Evolutionary conservation across 2,113 vertebrate genomes (phyloP).

Genomic region (Aythya baeri): DNA sequence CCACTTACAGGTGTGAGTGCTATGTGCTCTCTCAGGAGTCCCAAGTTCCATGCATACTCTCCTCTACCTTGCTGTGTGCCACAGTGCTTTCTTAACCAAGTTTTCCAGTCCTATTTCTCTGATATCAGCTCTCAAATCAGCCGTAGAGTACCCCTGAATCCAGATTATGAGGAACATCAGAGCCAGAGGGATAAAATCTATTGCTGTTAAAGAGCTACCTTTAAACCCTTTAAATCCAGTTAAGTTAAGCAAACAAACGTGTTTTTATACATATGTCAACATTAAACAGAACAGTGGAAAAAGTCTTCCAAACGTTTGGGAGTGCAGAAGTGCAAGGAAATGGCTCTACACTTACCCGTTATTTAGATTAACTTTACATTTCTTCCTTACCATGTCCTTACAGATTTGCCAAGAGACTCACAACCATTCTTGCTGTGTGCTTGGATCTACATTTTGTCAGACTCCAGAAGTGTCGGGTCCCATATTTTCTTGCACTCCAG

Average conservation of each 20-base stretch:
- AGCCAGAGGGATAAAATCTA: not conserved
- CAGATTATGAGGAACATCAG: not conserved
- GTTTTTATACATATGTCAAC: not conserved
- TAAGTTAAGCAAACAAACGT: not conserved
- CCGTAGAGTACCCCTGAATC: not conserved
- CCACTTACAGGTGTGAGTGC: not conserved
- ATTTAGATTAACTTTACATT: not conserved
- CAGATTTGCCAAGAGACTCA: not conserved
- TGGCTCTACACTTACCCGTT: not conserved
- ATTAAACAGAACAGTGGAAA: not conserved
- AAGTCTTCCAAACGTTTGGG: not conserved
- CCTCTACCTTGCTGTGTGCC: not conserved
- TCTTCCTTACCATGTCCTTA: not conserved
- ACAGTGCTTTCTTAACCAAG: not conserved
- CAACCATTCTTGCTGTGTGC: not conserved
- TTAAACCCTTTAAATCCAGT: not conserved
- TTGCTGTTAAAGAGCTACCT: not conserved
- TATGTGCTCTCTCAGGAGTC: not conserved
- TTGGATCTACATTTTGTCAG: not conserved
- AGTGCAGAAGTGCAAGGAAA: not conserved
- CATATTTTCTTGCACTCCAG: not conserved
- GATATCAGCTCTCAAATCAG: not conserved
- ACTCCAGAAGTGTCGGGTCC: not conserved
- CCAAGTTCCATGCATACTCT: fast-evolving
- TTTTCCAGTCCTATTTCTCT: not conserved